Evolutionary conservation across 2,888 invertebrate species (phyloP).

Genomic region (Cheilosia impressa): DNA sequence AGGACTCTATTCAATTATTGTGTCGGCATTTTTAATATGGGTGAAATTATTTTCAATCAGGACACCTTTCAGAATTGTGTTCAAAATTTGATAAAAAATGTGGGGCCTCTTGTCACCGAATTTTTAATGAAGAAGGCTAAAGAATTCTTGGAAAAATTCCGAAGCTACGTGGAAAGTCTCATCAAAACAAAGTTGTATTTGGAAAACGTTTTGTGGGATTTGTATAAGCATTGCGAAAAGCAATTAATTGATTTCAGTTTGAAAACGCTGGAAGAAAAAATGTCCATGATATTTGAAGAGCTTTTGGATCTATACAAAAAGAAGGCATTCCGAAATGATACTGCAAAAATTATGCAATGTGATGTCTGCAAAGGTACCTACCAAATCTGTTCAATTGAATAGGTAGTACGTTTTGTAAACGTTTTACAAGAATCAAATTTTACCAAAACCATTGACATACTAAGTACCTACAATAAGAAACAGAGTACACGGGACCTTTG

Average conservation of each 20-base stretch:
- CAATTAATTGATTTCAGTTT: slow-evolving; percentile 1
- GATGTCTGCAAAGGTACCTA: slow-evolving; percentile 37
- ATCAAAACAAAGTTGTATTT: slow-evolving; percentile 33
- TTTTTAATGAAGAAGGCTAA: slow-evolving; percentile 32
- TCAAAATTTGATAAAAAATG: background rate
- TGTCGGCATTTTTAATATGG: background rate
- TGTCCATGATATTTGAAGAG: background rate
- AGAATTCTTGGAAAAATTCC: slow-evolving; percentile 19
- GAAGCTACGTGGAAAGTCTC: background rate
- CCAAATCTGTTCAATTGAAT: slow-evolving; percentile 34
- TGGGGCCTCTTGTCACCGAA: background rate
- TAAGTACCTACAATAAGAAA: too few relatives aligned
- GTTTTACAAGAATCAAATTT: too few relatives aligned
- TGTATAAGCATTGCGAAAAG: slow-evolving; percentile 18
- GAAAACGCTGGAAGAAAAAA: slow-evolving; percentile 1
- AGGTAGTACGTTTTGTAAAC: background rate
- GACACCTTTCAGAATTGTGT: slow-evolving; percentile 55
- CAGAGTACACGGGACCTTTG: too few relatives aligned
- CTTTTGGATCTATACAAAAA: slow-evolving; percentile 21
- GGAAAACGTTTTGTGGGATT: slow-evolving; percentile 47
- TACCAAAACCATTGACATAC: too few relatives aligned
- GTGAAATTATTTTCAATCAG: background rate
- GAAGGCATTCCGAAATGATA: slow-evolving; percentile 15
- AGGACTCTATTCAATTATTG: slow-evolving; percentile 18
- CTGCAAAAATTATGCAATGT: background rate